Evolutionary conservation across 2,797 vertebrate genomes (phyloP).

Genomic region (Dromococcyx pavoninus): DNA sequence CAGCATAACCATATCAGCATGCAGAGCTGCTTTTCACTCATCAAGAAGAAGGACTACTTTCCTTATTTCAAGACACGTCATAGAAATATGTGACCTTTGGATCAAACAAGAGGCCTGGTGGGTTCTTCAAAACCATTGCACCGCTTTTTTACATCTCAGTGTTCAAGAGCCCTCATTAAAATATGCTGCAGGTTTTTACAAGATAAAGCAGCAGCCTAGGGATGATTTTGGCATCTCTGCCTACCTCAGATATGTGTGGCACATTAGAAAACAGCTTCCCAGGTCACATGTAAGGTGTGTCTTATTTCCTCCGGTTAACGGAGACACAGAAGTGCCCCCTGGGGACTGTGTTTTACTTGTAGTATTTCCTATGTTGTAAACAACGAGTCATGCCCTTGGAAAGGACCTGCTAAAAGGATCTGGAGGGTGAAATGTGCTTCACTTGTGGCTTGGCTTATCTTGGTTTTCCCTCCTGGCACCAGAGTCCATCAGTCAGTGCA

Average conservation of each 20-base stretch:
- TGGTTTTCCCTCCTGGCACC: neutral
- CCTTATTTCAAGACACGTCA: neutral
- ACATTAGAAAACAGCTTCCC: neutral
- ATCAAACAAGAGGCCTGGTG: neutral
- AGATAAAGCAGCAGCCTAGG: neutral
- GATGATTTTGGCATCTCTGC: neutral
- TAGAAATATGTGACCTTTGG: neutral
- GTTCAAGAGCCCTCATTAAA: neutral
- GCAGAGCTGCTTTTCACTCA: neutral
- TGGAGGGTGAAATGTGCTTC: neutral
- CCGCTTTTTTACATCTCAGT: neutral
- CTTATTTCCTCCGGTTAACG: neutral
- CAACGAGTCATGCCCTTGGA: slow-evolving; percentile 24
- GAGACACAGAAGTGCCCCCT: slow-evolving; percentile 16
- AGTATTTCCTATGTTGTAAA: slow-evolving; percentile 58
- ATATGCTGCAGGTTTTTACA: neutral
- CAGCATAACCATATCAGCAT: accelerated
- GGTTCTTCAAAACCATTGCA: neutral
- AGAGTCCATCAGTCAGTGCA: neutral
- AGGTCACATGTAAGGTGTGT: slow-evolving; percentile 30
- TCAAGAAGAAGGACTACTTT: neutral
- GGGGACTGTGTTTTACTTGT: neutral
- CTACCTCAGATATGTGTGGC: neutral
- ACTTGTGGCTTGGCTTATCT: neutral
- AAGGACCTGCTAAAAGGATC: neutral